Percentiles rank a stretch among this genome's conserved stretches.
Evolutionary conservation across 2,113 vertebrate species (phyloP).

Genomic region (Penelope pileata): DNA sequence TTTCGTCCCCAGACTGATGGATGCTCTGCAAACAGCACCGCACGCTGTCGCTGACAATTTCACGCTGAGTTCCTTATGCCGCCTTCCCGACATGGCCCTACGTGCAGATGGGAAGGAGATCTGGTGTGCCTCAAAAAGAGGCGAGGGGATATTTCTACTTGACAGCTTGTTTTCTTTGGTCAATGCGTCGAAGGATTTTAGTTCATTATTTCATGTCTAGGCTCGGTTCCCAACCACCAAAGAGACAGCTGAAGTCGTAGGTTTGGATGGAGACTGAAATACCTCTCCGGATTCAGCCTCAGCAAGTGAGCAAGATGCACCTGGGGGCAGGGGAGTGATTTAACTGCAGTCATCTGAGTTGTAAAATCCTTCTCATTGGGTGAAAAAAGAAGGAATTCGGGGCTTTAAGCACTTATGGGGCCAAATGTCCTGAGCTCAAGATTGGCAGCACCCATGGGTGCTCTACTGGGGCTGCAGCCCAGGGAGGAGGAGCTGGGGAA

Average conservation of each 20-base stretch:
- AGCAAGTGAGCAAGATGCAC: not conserved
- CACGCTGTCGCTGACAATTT: conserved; percentile 32
- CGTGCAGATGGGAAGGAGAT: conserved; percentile 42
- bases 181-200: not conserved
- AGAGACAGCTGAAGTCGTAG: not conserved
- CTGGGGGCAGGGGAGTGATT: not conserved
- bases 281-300: not conserved
- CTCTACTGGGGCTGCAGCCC: not conserved
- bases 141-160: conserved; percentile 3
- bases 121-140: not conserved
- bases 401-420: not conserved
- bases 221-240: conserved; percentile 25
- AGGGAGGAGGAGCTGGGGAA: not conserved
- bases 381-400: not conserved
- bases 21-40: conserved; percentile 43
- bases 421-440: not conserved
- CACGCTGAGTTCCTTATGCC: conserved; percentile 15
- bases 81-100: not conserved
- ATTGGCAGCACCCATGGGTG: not conserved
- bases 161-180: conserved; percentile 65
- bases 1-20: conserved; percentile 51
- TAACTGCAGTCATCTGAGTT: not conserved
- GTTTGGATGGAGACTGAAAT: not conserved
- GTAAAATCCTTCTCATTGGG: not conserved
- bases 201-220: conserved; percentile 58